Evolutionary conservation across 1,140 invertebrate genomes (phyloP), one percentile per base, ranked within the genome.

Genomic region (Cataglyphis hispanica): DNA sequence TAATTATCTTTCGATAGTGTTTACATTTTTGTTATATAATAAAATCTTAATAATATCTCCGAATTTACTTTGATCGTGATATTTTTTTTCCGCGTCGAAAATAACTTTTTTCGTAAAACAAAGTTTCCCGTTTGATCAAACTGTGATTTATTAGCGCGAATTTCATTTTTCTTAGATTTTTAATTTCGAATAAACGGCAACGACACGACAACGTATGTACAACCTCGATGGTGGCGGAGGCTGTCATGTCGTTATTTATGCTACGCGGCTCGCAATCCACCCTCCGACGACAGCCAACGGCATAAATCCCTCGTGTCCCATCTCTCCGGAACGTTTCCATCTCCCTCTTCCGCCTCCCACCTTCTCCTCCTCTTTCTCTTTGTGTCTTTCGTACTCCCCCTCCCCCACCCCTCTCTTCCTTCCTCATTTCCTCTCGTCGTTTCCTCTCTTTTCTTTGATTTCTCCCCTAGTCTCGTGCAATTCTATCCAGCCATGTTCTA

Each of bases 221-320:
- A 69, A 37, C 77, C 27, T 61, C 83, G 81, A 40, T 53, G 31
- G 69, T 40, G 63, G 64, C 67, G 70, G 86, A 86, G 80, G 86
- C 86, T 87, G 81, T 83, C 88, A 81, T 77, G 80, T 87, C 89
- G 85, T 91, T 91, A 91, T 91, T 91, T 91, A 91, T 91, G 90
- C 89, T 76, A 67, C 83, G 85, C 72, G 87, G 77, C 81, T 89
- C 89, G 63, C 87, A 64, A 89, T 87, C 87, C 87, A 89, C 78
- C 84, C 89, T 88, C 78, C 85, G 87, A 90, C 89, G 89, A 91
- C 90, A 90, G 87, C 16, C 87, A 76, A 72, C 78, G 69, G 80
- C 85, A 66, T 90, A 91, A 91, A 91, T 84, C 69, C 89, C 84
- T 72, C 58, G 72, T 56, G 86, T 78, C 58, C 74, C 72, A 83